phyloP scores from a whole-genome alignment of 2,113 vertebrate species.

The Myotis lucifugus region DNA sequence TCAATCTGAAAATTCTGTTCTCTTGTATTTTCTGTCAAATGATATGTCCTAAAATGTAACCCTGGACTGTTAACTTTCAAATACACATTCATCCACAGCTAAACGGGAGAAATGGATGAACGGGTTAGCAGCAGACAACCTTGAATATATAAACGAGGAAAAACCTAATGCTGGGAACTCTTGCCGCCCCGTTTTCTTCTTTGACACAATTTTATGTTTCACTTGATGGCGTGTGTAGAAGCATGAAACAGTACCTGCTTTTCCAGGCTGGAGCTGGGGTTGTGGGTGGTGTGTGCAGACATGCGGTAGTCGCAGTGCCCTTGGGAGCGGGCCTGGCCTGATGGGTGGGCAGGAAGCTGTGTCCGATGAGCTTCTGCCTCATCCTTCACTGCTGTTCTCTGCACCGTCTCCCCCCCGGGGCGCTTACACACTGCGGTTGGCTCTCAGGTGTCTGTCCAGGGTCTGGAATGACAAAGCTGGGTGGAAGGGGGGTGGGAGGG shows the following conservation, averaged over 20 bases:
- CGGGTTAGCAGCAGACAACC: background rate
- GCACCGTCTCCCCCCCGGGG: rapidly evolving
- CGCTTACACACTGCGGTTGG: background rate
- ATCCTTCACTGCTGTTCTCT: background rate
- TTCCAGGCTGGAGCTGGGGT: background rate
- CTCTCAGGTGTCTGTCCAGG: background rate
- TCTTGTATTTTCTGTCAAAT: background rate
- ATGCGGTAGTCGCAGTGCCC: background rate
- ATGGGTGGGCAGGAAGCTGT: background rate
- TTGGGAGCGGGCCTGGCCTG: background rate
- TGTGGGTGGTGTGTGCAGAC: background rate
- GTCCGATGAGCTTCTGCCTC: too few relatives aligned
- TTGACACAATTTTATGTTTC: background rate
- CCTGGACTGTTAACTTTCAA: background rate
- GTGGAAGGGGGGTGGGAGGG: too few relatives aligned
- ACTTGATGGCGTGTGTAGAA: background rate
- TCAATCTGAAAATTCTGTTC: background rate
- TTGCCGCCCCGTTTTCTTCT: background rate
- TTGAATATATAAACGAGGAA: background rate
- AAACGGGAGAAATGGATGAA: background rate
- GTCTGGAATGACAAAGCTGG: background rate
- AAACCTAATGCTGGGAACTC: rapidly evolving
- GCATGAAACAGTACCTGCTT: too few relatives aligned
- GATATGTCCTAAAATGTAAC: background rate
- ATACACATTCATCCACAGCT: background rate